These are phyloP conservation scores for Catalaphyllia jardinei DNA, from an alignment of 64 coral and sea anemone species.

Conservation along the genomic window DNA sequence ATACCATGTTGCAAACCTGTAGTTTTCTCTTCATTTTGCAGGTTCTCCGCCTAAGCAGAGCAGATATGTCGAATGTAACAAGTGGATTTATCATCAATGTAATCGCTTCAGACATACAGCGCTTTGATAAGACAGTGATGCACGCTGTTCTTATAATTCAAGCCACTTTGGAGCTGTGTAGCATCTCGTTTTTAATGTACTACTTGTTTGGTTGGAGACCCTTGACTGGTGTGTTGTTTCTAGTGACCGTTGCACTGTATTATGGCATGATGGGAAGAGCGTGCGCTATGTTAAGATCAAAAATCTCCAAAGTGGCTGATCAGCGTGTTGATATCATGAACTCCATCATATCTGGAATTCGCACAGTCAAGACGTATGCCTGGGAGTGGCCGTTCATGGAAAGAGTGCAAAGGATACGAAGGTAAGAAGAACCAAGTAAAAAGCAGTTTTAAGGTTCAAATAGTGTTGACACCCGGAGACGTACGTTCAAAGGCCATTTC, in stretches of 20 bases:
- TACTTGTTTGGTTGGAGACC: constrained; percentile 60
- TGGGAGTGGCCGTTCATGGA: constrained; percentile 50
- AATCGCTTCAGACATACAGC: constrained; percentile 69
- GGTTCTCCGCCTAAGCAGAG: constrained; percentile 53
- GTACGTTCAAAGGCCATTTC: no score
- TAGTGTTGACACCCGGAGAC: no score
- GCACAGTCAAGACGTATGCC: constrained; percentile 60
- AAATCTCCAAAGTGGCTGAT: constrained; percentile 42
- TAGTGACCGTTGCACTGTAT: constrained; percentile 7
- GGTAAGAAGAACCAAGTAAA: neutral
- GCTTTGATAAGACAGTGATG: constrained; percentile 56
- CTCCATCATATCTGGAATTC: constrained; percentile 42
- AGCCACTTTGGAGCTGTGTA: constrained; percentile 12
- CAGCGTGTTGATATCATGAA: constrained; percentile 30
- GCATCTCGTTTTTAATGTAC: constrained; percentile 43
- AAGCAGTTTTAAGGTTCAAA: no score
- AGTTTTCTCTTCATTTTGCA: neutral
- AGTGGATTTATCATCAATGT: constrained; percentile 72
- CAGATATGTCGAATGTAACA: constrained; percentile 51
- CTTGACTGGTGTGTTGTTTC: neutral
- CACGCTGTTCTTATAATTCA: neutral
- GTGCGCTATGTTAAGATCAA: constrained; percentile 15
- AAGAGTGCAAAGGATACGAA: constrained; percentile 15
- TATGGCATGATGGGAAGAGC: constrained; percentile 28
- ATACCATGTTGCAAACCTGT: no score